These are phyloP conservation scores for Drosophila greeni DNA, from an alignment of 2,888 invertebrate genomes.

Conservation along the genomic window DNA sequence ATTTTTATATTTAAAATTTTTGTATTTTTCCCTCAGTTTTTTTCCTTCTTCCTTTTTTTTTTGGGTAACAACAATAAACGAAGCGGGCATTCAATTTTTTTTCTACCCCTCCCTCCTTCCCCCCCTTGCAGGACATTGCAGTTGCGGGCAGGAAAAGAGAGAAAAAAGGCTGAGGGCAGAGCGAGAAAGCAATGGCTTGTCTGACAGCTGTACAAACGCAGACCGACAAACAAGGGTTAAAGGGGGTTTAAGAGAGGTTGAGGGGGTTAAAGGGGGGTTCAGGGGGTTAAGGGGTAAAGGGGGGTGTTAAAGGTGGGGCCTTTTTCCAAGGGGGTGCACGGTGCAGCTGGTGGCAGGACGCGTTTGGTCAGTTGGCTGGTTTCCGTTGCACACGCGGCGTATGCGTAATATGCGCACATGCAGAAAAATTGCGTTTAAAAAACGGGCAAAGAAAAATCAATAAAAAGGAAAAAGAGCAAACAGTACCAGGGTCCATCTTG, in stretches of 20 bases:
- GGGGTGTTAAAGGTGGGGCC: not conserved
- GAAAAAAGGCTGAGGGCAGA: conserved; percentile 8
- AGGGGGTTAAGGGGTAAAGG: conserved; percentile 39
- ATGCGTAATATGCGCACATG: conserved; percentile 60
- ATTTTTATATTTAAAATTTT: conserved; percentile 8
- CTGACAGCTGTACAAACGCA: conserved; percentile 69
- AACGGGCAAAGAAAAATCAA: conserved; percentile 31
- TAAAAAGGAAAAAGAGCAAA: conserved; percentile 33
- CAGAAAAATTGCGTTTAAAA: conserved; percentile 45
- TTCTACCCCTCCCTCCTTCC: conserved; percentile 1
- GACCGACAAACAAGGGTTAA: conserved; percentile 69
- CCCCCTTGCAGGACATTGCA: conserved; percentile 21
- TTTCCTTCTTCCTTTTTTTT: not conserved
- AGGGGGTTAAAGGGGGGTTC: conserved; percentile 40
- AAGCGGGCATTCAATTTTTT: conserved; percentile 11
- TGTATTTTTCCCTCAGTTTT: not conserved
- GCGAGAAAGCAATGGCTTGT: conserved; percentile 44
- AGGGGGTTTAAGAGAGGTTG: conserved; percentile 48
- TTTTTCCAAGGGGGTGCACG: not conserved
- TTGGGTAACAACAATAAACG: conserved; percentile 29
- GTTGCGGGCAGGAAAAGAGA: conserved; percentile 39
- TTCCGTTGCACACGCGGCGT: conserved; percentile 72
- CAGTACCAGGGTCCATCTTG: conserved; percentile 27
- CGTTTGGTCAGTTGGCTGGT: conserved; percentile 76
- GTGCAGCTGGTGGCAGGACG: conserved; percentile 52